phyloP scores from a whole-genome alignment of 2,888 invertebrate species.

The Himalopsyche anomala region DNA sequence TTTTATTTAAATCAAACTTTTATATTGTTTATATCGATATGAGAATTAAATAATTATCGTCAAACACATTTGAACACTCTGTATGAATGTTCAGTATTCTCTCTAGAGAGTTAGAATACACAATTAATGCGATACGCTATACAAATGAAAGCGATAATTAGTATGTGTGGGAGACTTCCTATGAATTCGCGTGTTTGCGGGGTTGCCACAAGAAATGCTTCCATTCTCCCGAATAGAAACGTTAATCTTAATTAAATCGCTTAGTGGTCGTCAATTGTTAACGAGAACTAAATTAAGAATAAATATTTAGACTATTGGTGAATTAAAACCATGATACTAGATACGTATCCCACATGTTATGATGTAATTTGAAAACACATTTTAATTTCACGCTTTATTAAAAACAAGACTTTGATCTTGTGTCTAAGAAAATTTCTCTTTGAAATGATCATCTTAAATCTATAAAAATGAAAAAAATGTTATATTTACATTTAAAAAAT shows the following conservation, averaged over 20 bases:
- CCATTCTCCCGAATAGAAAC: slow-evolving; percentile 36
- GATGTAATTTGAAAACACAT: too few species aligned
- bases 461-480: too few species aligned
- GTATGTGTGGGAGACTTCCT: slow-evolving; percentile 41
- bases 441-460: too few species aligned
- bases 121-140: slow-evolving; percentile 44
- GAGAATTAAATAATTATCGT: too few species aligned
- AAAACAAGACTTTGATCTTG: too few species aligned
- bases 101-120: slow-evolving; percentile 6
- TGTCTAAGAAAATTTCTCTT: too few species aligned
- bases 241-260: slow-evolving; percentile 40
- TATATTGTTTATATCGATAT: too few species aligned
- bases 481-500: too few species aligned
- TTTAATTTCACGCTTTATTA: too few species aligned
- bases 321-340: too few species aligned
- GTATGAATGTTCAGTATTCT: slow-evolving; percentile 27
- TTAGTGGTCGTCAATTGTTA: slow-evolving; percentile 15
- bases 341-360: too few species aligned
- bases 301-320: not conserved
- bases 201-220: slow-evolving; percentile 29
- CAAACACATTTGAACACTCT: not conserved
- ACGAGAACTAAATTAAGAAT: not conserved
- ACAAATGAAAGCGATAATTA: slow-evolving; percentile 47
- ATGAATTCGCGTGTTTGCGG: slow-evolving; percentile 28
- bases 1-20: too few species aligned